Evolutionary conservation across 2,888 invertebrate genomes (phyloP).

Genomic region (Thyatira batis): DNA sequence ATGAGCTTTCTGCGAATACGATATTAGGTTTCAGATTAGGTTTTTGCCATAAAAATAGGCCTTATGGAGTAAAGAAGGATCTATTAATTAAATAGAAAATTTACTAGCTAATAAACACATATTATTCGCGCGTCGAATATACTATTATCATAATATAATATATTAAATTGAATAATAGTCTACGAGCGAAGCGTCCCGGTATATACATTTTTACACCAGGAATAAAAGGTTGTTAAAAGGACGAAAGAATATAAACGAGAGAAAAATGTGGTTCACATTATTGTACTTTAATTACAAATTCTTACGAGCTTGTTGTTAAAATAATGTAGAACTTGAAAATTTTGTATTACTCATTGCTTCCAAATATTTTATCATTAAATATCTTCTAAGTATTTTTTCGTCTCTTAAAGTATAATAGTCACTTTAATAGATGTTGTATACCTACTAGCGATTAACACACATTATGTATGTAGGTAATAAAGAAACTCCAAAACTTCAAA

Average conservation of each 20-base stretch:
- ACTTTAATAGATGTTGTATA: background rate
- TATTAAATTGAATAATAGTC: too few relatives aligned
- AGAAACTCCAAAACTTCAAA: background rate
- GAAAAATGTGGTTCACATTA: background rate
- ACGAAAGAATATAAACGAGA: background rate
- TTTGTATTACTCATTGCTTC: too few relatives aligned
- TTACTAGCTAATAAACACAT: too few relatives aligned
- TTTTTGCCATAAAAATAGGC: background rate
- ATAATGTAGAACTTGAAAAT: too few relatives aligned
- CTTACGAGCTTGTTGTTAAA: background rate
- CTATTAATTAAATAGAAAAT: background rate
- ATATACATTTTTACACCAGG: too few relatives aligned
- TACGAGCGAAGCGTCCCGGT: too few relatives aligned
- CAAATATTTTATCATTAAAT: too few relatives aligned
- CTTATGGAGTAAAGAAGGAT: background rate
- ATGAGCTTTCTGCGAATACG: slow-evolving; percentile 12
- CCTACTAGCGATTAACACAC: background rate
- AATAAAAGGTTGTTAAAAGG: too few relatives aligned
- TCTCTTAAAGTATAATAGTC: too few relatives aligned
- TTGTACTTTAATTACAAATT: background rate
- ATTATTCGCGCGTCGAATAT: too few relatives aligned
- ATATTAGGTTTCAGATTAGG: background rate
- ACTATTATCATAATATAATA: too few relatives aligned
- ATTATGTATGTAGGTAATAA: background rate
- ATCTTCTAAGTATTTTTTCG: too few relatives aligned